Conservation (phyloP, 2,113 vertebrate genomes). For the Pelmatolapia mariae region DNA sequence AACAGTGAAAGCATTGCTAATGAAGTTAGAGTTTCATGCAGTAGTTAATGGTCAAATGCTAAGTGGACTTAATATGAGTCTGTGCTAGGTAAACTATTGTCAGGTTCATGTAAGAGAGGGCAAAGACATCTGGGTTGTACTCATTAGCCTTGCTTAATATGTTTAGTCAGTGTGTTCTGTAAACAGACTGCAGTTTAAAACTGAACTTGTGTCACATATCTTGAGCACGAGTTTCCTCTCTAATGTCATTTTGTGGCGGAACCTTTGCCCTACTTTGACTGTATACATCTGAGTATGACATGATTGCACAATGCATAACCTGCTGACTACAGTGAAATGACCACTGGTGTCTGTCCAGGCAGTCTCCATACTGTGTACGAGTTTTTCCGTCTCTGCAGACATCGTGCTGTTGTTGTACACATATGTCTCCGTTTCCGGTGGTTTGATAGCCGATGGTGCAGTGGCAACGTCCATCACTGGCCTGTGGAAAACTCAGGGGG, state of each 20-base stretch:
- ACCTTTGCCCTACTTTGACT: conserved; percentile 34
- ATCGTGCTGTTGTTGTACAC: conserved; percentile 59
- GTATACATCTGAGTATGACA: background rate
- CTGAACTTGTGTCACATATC: background rate
- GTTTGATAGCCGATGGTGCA: conserved; percentile 74
- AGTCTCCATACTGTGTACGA: conserved; percentile 79
- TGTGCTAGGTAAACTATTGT: background rate
- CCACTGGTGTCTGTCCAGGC: conserved; percentile 78
- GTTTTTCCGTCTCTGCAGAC: conserved; percentile 70
- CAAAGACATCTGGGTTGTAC: conserved; percentile 27
- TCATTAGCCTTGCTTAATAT: background rate
- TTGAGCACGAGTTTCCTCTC: background rate
- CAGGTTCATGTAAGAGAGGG: conserved; percentile 25
- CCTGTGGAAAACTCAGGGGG: conserved; percentile 54
- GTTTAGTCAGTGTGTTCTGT: conserved; percentile 8
- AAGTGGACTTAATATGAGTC: background rate
- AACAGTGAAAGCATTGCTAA: background rate
- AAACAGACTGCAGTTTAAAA: conserved; percentile 7
- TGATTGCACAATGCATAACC: conserved; percentile 56
- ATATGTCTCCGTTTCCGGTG: conserved; percentile 35
- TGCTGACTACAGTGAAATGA: conserved; percentile 74
- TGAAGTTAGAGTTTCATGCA: background rate
- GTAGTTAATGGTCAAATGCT: conserved; percentile 25
- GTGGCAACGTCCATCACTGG: conserved; percentile 73
- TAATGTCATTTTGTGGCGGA: background rate